Evolutionary conservation across 1,140 invertebrate species (phyloP).

Genomic region (Drosophila quadrilineata): DNA sequence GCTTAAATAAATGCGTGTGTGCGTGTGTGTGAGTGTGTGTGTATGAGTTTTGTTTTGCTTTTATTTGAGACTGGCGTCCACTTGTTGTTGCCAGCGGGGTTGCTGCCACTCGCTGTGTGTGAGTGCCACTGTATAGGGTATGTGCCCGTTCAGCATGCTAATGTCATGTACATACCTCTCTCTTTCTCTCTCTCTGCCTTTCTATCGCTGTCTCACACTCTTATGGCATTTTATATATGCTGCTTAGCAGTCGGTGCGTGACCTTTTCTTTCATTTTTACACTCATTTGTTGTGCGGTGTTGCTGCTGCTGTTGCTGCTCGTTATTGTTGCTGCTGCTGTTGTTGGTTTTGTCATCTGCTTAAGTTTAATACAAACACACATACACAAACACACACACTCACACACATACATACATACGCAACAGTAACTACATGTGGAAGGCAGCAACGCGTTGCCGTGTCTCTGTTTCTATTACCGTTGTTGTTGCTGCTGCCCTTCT

Average conservation of each 20-base stretch:
- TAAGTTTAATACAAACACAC: constrained; percentile 4
- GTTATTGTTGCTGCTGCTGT: constrained; percentile 33
- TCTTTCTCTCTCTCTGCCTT: too few relatives aligned
- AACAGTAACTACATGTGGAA: constrained; percentile 1
- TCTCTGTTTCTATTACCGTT: constrained; percentile 61
- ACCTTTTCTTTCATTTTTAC: constrained; percentile 76
- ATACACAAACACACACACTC: not conserved
- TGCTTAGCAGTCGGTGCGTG: constrained; percentile 76
- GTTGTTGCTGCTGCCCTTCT: constrained; percentile 59
- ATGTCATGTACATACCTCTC: too few relatives aligned
- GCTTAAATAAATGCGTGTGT: constrained; percentile 72
- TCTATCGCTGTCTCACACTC: too few relatives aligned
- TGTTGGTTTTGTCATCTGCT: constrained; percentile 38
- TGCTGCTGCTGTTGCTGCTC: constrained; percentile 24
- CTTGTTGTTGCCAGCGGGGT: constrained; percentile 52
- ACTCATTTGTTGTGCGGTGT: constrained; percentile 51
- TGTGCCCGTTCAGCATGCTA: too few relatives aligned
- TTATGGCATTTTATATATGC: too few relatives aligned
- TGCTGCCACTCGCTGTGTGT: constrained; percentile 24
- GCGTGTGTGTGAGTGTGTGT: constrained; percentile 9
- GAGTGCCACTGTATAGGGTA: not conserved
- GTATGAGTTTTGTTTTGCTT: not conserved
- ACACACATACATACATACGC: not conserved
- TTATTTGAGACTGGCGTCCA: constrained; percentile 6
- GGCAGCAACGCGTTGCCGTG: constrained; percentile 42